These are phyloP conservation scores for Hemicordylus capensis DNA, from an alignment of 2,113 vertebrate genomes.

Conservation along the genomic window DNA sequence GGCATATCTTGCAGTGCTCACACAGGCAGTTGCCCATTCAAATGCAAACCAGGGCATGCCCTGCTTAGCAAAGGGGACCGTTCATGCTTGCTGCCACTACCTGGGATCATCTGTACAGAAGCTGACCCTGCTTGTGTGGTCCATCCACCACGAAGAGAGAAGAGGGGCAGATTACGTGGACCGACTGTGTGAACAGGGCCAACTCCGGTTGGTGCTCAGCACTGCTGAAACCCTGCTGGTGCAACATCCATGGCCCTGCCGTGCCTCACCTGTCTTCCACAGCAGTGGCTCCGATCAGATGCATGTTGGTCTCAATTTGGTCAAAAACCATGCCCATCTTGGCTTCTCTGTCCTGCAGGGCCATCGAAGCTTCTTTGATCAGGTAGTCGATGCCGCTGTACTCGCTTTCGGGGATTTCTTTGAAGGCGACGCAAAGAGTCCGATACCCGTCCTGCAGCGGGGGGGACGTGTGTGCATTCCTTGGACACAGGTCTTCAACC, in stretches of 20 bases:
- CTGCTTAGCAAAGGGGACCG: too few relatives aligned
- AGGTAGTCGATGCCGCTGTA: constrained; percentile 81
- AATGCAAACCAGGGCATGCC: too few relatives aligned
- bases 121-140: too few relatives aligned
- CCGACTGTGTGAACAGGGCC: too few relatives aligned
- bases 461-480: too few relatives aligned
- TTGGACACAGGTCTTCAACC: not conserved
- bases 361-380: constrained; percentile 86
- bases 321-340: constrained; percentile 91
- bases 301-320: constrained; percentile 91
- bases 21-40: too few relatives aligned
- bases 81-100: too few relatives aligned
- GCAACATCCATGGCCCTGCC: not conserved
- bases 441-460: constrained; percentile 89
- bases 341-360: constrained; percentile 93
- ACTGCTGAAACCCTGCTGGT: not conserved
- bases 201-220: too few relatives aligned
- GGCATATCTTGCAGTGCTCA: too few relatives aligned
- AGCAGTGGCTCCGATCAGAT: constrained; percentile 94
- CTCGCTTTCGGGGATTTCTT: constrained; percentile 81
- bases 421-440: constrained; percentile 94
- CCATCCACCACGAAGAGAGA: too few relatives aligned
- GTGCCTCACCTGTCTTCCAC: constrained; percentile 92
- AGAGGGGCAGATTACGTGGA: too few relatives aligned
- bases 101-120: too few relatives aligned